Evolutionary conservation across 2,888 invertebrate species (phyloP).

Genomic region (Hirtodrosophila confusa): DNA sequence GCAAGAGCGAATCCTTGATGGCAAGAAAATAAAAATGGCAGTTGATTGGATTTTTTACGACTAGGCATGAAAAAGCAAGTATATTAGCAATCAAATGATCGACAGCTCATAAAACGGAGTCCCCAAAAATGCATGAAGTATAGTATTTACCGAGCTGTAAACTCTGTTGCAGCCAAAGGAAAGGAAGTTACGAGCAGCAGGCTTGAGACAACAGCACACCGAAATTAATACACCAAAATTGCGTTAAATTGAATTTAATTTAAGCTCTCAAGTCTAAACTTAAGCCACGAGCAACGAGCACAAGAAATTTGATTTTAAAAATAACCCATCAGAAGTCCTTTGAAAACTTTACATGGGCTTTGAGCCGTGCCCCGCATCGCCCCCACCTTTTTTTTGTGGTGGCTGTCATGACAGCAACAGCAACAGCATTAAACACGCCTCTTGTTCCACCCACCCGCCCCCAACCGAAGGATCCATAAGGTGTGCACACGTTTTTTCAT

Average conservation of each 20-base stretch:
- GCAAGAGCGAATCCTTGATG: background rate
- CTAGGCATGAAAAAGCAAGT: constrained; percentile 1
- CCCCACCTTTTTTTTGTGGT: constrained; percentile 1
- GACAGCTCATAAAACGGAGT: constrained; percentile 24
- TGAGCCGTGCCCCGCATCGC: constrained; percentile 1
- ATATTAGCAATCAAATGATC: constrained; percentile 18
- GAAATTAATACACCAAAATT: constrained; percentile 58
- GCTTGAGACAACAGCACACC: background rate
- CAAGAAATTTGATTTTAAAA: constrained; percentile 57
- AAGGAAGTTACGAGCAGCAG: constrained; percentile 4
- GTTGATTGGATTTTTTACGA: constrained; percentile 44
- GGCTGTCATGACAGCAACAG: constrained; percentile 44
- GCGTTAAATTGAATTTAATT: constrained; percentile 49
- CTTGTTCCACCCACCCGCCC: background rate
- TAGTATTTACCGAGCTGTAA: constrained; percentile 5
- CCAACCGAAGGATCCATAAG: constrained; percentile 18
- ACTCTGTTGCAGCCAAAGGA: constrained; percentile 14
- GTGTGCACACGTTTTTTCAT: constrained; percentile 48
- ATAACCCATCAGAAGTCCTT: constrained; percentile 41
- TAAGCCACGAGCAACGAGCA: constrained; percentile 17
- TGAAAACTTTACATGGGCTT: constrained; percentile 30
- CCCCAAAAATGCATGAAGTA: background rate
- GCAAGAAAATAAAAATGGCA: constrained; percentile 33
- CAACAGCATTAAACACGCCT: background rate
- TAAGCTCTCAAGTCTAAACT: constrained; percentile 17